phyloP scores from a whole-genome alignment of 2,888 invertebrate genomes.

The Branchipolynoe longqiensis region DNA sequence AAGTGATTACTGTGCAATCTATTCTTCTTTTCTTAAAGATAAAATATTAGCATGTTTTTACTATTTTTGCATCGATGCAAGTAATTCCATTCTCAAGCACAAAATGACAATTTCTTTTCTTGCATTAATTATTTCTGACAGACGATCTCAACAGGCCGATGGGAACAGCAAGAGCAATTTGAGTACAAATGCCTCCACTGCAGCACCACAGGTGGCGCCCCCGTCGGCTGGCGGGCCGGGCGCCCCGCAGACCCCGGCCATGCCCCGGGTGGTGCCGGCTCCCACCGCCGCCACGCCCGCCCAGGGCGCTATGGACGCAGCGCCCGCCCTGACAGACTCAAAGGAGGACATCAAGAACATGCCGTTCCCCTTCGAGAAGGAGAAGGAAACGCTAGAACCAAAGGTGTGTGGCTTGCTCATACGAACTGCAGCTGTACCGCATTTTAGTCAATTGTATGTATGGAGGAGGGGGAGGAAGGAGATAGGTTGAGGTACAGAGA shows the following conservation, averaged over 20 bases:
- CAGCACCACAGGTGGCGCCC: conserved; percentile 64
- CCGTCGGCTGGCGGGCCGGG: conserved; percentile 62
- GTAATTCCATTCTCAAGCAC: neutral
- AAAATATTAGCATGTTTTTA: no score
- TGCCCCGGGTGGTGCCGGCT: conserved; percentile 19
- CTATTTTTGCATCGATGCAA: no score
- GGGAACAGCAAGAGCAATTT: conserved; percentile 34
- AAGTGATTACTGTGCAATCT: no score
- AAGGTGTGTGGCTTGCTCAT: no score
- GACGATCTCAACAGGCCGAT: conserved; percentile 43
- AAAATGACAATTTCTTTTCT: no score
- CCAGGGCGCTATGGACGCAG: conserved; percentile 10
- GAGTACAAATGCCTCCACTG: conserved; percentile 40
- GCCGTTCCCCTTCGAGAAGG: conserved; percentile 49
- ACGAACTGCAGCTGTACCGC: no score
- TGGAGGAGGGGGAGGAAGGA: no score
- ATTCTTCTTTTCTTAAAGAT: no score
- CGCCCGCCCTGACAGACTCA: conserved; percentile 28
- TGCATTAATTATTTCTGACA: neutral
- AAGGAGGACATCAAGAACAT: conserved; percentile 57
- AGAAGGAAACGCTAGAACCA: conserved; percentile 38
- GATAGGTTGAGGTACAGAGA: no score
- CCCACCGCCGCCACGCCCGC: conserved; percentile 53
- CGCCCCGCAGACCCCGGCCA: conserved; percentile 31
- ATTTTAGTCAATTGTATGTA: no score